Base-by-base conservation (phyloP, 2,113 vertebrate species). In the Lampris megalopsis region DNA sequence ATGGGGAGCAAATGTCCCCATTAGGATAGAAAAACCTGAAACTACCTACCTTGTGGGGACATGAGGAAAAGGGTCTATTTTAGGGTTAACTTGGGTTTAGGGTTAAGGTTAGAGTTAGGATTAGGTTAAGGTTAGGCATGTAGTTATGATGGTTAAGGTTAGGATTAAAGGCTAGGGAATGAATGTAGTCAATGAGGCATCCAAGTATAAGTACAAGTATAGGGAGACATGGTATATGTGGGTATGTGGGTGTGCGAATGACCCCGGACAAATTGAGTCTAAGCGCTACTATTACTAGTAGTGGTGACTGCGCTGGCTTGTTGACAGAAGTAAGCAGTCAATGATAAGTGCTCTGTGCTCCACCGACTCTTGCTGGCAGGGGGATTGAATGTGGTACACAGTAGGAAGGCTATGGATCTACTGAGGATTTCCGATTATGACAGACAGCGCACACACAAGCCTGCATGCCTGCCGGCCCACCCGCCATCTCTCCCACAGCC, bases 251-350 rank as follows among this genome's bases (percentile, higher is more conserved):
- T 11, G 50, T 11, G n/a, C 5, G 65, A 54, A 48, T 62, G 45
- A 13, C 24, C 54, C 6, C 5, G 63, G 62, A 69, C 65, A 79
- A 66, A 78, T 78, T 70, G 43, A 80, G 71, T 73, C 61, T 45
- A 41, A 81, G 71, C 79, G 71, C 68, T 66, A 37, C 52, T 58
- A 59, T 62, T 82, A 38, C 70, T 75, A 7, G 58, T 54, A 54
- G 9, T 64, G 24, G 71, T 64, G 68, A 75, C 63, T 63, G 73
- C 61, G 59, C 11, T 64, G 62, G 73, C 76, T 77, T 79, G 70
- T 82, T 83, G 80, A 89, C 73, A 73, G 59, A 65, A 69, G 67
- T 40, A 68, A 67, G 73, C 71, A 70, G 71, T 73, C 77, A 82
- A 75, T 76, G 72, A 84, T 68, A 68, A 74, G 64, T 71, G 76